Evolutionary conservation across 30 jellyfish, hydroid and myxozoan species (phyloP), one percentile per base, ranked within the genome.

Genomic region (Rhopilema esculentum): DNA sequence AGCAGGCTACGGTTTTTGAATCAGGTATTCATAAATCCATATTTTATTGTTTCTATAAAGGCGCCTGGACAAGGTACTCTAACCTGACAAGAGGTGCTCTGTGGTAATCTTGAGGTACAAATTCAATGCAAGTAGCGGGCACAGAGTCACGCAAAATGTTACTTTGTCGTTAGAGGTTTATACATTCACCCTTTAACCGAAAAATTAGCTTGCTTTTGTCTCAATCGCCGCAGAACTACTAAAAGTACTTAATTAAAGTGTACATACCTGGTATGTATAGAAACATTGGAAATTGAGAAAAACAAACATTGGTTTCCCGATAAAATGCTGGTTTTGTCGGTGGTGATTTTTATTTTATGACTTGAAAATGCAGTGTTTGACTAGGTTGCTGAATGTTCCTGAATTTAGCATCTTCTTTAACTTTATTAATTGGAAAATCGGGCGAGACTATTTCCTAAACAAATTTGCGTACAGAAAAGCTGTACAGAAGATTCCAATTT

Each of bases 1-100:
- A 89, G 93, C 76, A 79, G 98, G 40, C 86, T 92, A 22, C 86
- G 89, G 19, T 92, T 65, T 66, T 71, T 92, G 74, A 92, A 92
- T 49, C 98, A 92, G 95, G 98, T 92, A 74, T 1, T 40, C 12
- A 40, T 40, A 12, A 40, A 2, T 40, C 6, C 9, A 40, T 40
- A 6, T 6, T 40, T 2, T 40, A 40, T 40, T 40, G 57, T 12
- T 40, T 6, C 12, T 40, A 2, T 40, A n/a, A n/a, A n/a, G n/a
- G n/a, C n/a, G n/a, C 57, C 9, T 40, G 57, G 12, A 40, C 57
- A 6, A 40, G 57, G 57, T 40, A 40, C 57, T 12, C 57, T 40
- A 40, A 40, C 57, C 57, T 12, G 57, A 40, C 12, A 40, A 40
- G 12, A 12, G 57, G 57, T 2, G 57, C n/a, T n/a, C n/a, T n/a